A percentile compares a stretch with the other conserved stretches of the same genome.
Conservation (phyloP, 2,888 invertebrate species). For the Drosophila kokeensis region DNA sequence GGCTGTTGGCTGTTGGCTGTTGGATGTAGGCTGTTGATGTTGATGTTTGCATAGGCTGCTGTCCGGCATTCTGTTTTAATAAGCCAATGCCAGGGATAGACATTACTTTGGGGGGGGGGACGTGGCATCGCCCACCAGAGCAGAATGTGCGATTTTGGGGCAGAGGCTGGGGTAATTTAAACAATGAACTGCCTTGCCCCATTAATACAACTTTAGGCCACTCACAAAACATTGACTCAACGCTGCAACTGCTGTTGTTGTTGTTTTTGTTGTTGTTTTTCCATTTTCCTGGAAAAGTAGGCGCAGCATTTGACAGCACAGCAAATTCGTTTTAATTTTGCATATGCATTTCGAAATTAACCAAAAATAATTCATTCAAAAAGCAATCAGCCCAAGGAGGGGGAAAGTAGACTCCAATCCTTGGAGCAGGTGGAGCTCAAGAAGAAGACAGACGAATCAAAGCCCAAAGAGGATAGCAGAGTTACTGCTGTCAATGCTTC, state of each 20-base stretch:
- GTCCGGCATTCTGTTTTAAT: slow-evolving; percentile 54
- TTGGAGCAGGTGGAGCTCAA: not conserved
- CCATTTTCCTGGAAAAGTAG: not conserved
- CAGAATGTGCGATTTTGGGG: not conserved
- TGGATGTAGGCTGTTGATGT: slow-evolving; percentile 29
- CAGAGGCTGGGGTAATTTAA: slow-evolving; percentile 61
- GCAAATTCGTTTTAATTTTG: not conserved
- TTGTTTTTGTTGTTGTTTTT: slow-evolving; percentile 27
- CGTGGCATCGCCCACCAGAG: not conserved
- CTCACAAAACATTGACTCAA: slow-evolving; percentile 68
- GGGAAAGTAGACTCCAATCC: not conserved
- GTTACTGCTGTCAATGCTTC: not conserved
- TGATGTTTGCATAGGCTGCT: slow-evolving; percentile 58
- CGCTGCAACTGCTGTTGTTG: slow-evolving; percentile 10
- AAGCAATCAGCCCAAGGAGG: not conserved
- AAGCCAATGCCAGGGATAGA: slow-evolving; percentile 38
- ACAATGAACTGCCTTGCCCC: slow-evolving; percentile 75
- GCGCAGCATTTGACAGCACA: not conserved
- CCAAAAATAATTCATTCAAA: not conserved
- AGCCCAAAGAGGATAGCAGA: not conserved
- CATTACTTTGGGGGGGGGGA: slow-evolving; percentile 3
- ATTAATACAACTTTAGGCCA: slow-evolving; percentile 75
- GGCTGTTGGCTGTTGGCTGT: slow-evolving; percentile 34
- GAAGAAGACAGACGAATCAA: not conserved
- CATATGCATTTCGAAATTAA: not conserved